A percentile compares a stretch with the other conserved stretches of the same genome.
Conservation (phyloP, 2,888 invertebrate genomes). For the Drosophila greeni region DNA sequence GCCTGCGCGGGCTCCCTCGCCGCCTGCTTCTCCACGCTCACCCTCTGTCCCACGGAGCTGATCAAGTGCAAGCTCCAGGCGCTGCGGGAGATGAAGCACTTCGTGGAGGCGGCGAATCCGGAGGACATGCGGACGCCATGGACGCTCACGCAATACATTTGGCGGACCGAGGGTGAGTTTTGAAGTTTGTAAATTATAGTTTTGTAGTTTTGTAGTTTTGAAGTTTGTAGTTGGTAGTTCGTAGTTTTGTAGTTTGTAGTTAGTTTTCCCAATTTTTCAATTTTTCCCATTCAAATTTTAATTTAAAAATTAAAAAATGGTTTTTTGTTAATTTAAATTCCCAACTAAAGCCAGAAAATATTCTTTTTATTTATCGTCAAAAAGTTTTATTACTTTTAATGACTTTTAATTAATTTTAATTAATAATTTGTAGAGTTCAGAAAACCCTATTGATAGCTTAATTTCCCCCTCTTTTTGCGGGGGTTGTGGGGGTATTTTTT, state of each 20-base stretch:
- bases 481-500: slow-evolving; percentile 8
- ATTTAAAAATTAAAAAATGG: background rate
- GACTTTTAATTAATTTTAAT: background rate
- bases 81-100: slow-evolving; percentile 85
- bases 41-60: slow-evolving; percentile 97
- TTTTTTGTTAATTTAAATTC: no score
- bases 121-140: slow-evolving; percentile 62
- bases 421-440: background rate
- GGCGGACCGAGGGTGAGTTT: slow-evolving; percentile 64
- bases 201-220: no score
- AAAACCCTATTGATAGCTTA: background rate
- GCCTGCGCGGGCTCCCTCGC: slow-evolving; percentile 95
- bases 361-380: no score
- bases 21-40: slow-evolving; percentile 97
- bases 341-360: no score
- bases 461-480: background rate
- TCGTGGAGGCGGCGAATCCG: slow-evolving; percentile 51
- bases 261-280: background rate
- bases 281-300: background rate
- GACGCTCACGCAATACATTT: slow-evolving; percentile 69
- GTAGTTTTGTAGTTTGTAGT: background rate
- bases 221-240: no score
- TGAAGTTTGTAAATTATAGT: no score
- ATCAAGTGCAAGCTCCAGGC: slow-evolving; percentile 98
- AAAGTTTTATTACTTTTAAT: no score